These are phyloP conservation scores for Apotomis betuletana DNA, from an alignment of 2,888 invertebrate genomes.

Conservation along the genomic window DNA sequence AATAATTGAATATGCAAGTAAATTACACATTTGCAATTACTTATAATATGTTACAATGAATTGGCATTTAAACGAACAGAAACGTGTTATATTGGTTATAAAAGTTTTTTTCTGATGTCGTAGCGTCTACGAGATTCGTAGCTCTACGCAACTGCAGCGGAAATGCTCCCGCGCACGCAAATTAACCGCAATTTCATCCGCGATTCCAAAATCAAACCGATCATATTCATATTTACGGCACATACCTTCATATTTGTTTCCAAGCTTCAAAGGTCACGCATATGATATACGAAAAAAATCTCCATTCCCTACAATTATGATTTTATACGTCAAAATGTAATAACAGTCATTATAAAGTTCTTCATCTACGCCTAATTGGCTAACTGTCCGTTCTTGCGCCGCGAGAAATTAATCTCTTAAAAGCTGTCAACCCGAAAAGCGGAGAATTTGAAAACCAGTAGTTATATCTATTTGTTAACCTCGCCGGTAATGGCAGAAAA, in stretches of 20 bases:
- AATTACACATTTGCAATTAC: conserved; percentile 3
- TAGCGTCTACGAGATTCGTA: conserved; percentile 75
- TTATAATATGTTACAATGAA: background rate
- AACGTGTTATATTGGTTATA: background rate
- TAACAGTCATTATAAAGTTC: conserved; percentile 55
- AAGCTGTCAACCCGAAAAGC: conserved; percentile 49
- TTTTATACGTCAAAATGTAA: conserved; percentile 49
- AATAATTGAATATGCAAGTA: conserved; percentile 24
- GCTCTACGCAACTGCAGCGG: conserved; percentile 59
- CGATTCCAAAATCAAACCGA: conserved; percentile 30
- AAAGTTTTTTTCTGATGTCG: conserved; percentile 42
- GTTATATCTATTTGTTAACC: conserved; percentile 52
- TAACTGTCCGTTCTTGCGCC: conserved; percentile 54
- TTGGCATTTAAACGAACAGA: background rate
- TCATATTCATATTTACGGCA: conserved; percentile 22
- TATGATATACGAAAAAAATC: conserved; percentile 47
- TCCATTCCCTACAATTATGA: conserved; percentile 48
- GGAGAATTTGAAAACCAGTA: conserved; percentile 55
- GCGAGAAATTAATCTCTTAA: conserved; percentile 53
- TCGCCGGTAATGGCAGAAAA: conserved; percentile 44
- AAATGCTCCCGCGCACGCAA: conserved; percentile 49
- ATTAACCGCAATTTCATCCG: conserved; percentile 37
- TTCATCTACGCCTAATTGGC: conserved; percentile 54
- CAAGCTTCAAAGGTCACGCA: conserved; percentile 38
- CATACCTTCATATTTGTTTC: conserved; percentile 14